Evolutionary conservation across 2,797 vertebrate genomes (phyloP), one percentile per base, ranked within the genome.

Genomic region (Anomalospiza imberbis): DNA sequence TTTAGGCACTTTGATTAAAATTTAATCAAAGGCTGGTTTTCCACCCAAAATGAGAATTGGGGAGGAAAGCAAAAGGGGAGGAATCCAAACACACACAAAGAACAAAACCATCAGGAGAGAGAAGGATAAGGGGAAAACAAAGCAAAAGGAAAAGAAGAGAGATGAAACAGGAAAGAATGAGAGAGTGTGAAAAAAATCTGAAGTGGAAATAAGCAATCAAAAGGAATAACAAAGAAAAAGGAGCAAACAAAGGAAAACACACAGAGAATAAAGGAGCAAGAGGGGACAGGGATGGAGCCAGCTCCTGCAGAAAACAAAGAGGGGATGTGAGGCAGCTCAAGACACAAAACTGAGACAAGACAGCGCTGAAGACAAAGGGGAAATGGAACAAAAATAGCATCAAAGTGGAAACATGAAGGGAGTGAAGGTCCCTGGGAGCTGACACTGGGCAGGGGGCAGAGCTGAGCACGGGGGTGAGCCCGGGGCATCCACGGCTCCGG

Each of bases 131-230:
- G 61, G 36, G 36, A 9, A 89, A 89, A 91, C 48, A 91, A 93
- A 89, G 73, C 44, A 78, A 71, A 29, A n/a, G 31, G 29, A 17
- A 36, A 79, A 73, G n/a, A 67, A 66, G 38, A 63, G 31, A 67
- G 9, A 84, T 93, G 36, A 94, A 88, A 76, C 9, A 71, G 22
- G 48, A 58, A 53, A 66, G 51, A 91, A 44, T 20, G 62, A 71
- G 70, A 58, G 55, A n/a, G 40, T 32, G 26, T 10, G n/a, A 7
- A 58, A 53, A 71, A 70, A 36, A 34, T 4, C 60, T 29, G 24
- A 73, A 76, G 55, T 65, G 40, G 85, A 94, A 95, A 94, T 58
- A 88, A 91, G 65, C 50, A 91, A 91, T 88, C 62, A 90, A 93
- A 95, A 83, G 72, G 78, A 88, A 66, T 14, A 51, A 66, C 48